Conservation (phyloP, 2,797 vertebrate species). For the Coendou prehensilis region DNA sequence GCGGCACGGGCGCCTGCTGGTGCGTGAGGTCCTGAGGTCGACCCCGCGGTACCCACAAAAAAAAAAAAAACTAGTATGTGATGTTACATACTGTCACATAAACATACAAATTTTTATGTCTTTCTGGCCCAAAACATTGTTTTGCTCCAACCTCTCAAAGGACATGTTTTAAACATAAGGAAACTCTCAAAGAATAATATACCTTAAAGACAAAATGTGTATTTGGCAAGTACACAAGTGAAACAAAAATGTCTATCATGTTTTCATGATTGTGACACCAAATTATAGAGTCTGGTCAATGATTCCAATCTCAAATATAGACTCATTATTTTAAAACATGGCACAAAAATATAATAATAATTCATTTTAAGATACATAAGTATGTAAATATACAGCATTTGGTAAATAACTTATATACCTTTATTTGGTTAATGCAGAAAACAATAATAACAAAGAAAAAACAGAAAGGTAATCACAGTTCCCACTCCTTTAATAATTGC, state of each 20-base stretch:
- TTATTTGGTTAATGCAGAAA: not conserved
- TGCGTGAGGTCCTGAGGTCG: too few relatives aligned
- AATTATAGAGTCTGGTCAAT: not conserved
- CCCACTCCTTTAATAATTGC: not conserved
- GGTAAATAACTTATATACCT: not conserved
- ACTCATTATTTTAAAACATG: not conserved
- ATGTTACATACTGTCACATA: not conserved
- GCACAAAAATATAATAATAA: not conserved
- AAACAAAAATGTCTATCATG: not conserved
- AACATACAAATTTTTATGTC: not conserved
- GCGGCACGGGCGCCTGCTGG: too few relatives aligned
- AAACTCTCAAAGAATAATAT: not conserved
- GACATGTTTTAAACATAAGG: not conserved
- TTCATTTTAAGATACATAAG: constrained; percentile 33
- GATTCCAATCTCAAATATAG: not conserved
- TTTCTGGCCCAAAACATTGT: not conserved
- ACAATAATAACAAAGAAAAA: not conserved
- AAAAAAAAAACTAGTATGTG: not conserved
- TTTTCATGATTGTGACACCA: constrained; percentile 21
- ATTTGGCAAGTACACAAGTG: not conserved
- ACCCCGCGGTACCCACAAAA: too few relatives aligned
- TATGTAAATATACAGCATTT: not conserved
- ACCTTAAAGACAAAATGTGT: not conserved
- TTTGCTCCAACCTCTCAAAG: constrained; percentile 9
- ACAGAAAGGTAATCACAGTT: not conserved